These are phyloP conservation scores for Neodiprion fabricii DNA, from an alignment of 1,140 invertebrate species.

Conservation along the genomic window DNA sequence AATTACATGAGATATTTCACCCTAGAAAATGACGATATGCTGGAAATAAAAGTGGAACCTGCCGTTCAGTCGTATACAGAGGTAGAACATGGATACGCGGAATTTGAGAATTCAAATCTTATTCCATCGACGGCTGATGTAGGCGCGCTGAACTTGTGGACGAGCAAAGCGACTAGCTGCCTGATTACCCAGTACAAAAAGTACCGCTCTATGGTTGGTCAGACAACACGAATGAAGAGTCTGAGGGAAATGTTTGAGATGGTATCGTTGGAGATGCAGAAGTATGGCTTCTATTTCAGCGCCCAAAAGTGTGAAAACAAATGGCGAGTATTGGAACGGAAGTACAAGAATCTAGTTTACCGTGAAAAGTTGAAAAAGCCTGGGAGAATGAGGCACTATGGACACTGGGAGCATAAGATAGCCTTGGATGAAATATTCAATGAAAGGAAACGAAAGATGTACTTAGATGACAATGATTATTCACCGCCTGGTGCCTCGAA, in stretches of 20 bases:
- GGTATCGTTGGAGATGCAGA: conserved; percentile 51
- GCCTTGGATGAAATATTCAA: conserved; percentile 49
- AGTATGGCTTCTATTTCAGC: conserved; percentile 47
- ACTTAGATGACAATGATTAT: conserved; percentile 38
- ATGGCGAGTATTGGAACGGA: conserved; percentile 49
- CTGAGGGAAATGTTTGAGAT: conserved; percentile 53
- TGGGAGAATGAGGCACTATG: conserved; percentile 47
- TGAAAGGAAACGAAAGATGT: conserved; percentile 39
- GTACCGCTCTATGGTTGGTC: conserved; percentile 47
- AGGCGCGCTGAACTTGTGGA: conserved; percentile 43
- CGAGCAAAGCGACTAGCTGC: conserved; percentile 48
- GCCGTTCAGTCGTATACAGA: conserved; percentile 29
- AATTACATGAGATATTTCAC: no score
- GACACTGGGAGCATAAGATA: conserved; percentile 49
- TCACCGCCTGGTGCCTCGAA: conserved; percentile 25
- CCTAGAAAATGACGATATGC: not conserved
- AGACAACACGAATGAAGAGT: conserved; percentile 46
- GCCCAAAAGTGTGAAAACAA: conserved; percentile 52
- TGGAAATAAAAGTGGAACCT: conserved; percentile 45
- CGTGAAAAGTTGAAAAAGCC: conserved; percentile 47
- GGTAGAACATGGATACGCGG: conserved; percentile 34
- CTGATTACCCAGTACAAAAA: conserved; percentile 52
- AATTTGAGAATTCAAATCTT: conserved; percentile 25
- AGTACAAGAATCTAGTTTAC: conserved; percentile 48
- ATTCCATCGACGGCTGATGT: conserved; percentile 33